Percentiles rank a stretch among this genome's conserved stretches.
Evolutionary conservation across 1,140 invertebrate species (phyloP).

Genomic region (Lordiphosa stackelbergi): DNA sequence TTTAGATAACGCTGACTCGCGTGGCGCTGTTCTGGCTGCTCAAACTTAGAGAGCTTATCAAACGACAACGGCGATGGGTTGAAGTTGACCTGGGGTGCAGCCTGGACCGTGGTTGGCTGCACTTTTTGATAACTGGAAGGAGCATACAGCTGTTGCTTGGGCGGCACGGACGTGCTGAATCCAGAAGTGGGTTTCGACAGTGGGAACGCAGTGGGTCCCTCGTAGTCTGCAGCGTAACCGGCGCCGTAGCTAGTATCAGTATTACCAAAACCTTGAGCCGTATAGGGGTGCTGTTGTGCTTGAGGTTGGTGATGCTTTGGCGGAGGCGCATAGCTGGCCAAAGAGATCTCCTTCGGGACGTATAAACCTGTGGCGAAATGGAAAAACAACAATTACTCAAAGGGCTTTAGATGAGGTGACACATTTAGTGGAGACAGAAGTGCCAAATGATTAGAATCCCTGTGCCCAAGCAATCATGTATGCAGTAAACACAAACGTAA

Average conservation of each 20-base stretch:
- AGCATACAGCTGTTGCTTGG: conserved; percentile 28
- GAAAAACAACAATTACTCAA: conserved; percentile 2
- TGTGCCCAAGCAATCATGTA: no score
- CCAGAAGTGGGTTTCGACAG: conserved; percentile 6
- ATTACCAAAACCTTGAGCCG: neutral
- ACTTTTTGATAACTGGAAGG: conserved; percentile 40
- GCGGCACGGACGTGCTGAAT: conserved; percentile 8
- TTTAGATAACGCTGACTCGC: conserved; percentile 21
- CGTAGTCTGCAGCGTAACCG: neutral
- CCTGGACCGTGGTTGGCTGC: conserved; percentile 4
- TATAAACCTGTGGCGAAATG: conserved; percentile 52
- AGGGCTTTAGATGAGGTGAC: neutral
- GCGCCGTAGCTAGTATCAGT: conserved; percentile 1
- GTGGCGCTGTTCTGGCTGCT: conserved; percentile 37
- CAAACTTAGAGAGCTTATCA: conserved; percentile 66
- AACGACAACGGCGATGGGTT: conserved; percentile 61
- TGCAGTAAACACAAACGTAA: no score
- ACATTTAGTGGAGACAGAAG: no score
- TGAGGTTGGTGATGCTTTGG: conserved; percentile 16
- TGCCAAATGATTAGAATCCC: no score
- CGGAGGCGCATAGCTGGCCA: conserved; percentile 66
- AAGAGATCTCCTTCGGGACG: conserved; percentile 69
- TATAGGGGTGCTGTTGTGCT: neutral
- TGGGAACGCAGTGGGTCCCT: conserved; percentile 22
- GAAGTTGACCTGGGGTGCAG: conserved; percentile 42